Conservation (phyloP, 2,113 vertebrate species). For the Oxyura jamaicensis region DNA sequence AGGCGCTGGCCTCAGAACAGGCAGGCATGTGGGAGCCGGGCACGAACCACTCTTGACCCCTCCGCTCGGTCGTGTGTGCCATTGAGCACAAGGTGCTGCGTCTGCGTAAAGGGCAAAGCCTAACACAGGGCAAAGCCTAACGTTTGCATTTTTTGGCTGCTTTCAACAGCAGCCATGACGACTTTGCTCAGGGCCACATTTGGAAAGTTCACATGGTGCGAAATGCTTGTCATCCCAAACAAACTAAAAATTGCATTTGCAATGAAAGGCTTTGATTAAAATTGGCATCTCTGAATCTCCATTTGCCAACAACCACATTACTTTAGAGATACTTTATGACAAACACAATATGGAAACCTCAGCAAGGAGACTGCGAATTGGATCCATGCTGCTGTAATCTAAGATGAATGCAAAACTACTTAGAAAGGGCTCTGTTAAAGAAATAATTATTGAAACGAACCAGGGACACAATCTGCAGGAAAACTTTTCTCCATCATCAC, state of each 20-base stretch:
- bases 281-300: background rate
- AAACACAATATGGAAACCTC: background rate
- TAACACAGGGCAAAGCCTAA: background rate
- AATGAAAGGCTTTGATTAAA: background rate
- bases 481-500: background rate
- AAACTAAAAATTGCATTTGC: background rate
- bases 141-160: background rate
- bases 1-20: no score
- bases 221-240: background rate
- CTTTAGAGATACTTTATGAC: background rate
- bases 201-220: background rate
- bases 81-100: background rate
- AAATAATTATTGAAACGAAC: background rate
- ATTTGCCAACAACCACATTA: background rate
- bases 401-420: background rate
- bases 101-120: background rate
- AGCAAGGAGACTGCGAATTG: background rate
- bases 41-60: no score
- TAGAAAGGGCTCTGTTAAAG: background rate
- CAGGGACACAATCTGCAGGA: background rate
- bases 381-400: background rate
- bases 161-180: background rate
- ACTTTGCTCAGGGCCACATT: background rate
- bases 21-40: no score
- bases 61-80: background rate